Percentiles rank a stretch among this genome's conserved stretches.
phyloP scores from a whole-genome alignment of 1,140 invertebrate genomes.

The Hydropsyche tenuis region DNA sequence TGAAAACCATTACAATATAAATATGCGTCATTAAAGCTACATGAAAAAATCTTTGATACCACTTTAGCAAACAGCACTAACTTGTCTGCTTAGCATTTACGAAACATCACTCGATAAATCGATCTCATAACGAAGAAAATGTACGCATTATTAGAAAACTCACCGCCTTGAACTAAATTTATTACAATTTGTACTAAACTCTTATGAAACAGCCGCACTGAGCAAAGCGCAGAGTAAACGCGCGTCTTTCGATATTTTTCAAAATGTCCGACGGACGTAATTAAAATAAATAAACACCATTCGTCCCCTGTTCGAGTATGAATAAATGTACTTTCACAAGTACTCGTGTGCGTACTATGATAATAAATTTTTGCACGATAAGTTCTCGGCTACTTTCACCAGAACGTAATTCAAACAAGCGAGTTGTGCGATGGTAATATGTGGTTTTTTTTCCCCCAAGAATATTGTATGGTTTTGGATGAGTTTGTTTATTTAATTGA shows the following conservation, averaged over 20 bases:
- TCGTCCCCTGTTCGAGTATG: too few species aligned
- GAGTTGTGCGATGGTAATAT: neutral
- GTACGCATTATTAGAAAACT: conserved; percentile 5
- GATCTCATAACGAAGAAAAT: neutral
- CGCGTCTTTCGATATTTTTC: too few species aligned
- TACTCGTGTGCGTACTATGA: neutral
- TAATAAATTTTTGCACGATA: conserved; percentile 17
- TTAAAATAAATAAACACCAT: too few species aligned
- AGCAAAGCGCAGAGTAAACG: too few species aligned
- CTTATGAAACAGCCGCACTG: neutral
- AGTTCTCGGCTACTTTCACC: neutral
- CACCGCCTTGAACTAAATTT: conserved; percentile 16
- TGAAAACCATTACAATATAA: too few species aligned
- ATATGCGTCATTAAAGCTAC: too few species aligned
- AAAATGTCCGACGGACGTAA: too few species aligned
- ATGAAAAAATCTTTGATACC: too few species aligned
- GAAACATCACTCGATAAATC: neutral
- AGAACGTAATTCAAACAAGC: neutral
- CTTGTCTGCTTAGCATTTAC: too few species aligned
- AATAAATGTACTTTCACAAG: neutral
- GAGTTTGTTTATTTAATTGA: too few species aligned
- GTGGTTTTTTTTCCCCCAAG: neutral
- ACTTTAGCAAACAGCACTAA: too few species aligned
- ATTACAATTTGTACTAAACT: conserved; percentile 11
- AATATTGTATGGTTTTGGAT: too few species aligned